phyloP scores from a whole-genome alignment of 1,140 invertebrate species.

The Choristoneura fumiferana region DNA sequence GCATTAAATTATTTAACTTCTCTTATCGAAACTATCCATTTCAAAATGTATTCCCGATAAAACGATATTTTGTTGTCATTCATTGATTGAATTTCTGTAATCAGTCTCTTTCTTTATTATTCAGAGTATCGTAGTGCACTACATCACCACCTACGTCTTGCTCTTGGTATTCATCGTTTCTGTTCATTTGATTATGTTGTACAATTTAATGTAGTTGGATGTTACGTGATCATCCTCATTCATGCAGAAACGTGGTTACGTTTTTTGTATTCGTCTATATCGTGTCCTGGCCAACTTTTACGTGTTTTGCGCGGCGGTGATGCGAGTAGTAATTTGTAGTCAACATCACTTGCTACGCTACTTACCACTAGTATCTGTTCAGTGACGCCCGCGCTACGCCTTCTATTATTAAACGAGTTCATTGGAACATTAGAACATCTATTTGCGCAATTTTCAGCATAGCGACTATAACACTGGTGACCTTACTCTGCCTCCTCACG shows the following conservation, averaged over 20 bases:
- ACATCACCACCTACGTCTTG: no score
- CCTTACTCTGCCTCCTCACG: constrained; percentile 53
- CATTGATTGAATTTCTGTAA: no score
- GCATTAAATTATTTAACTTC: no score
- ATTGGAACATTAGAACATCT: constrained; percentile 78
- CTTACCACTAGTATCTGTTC: constrained; percentile 34
- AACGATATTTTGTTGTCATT: no score
- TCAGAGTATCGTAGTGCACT: no score
- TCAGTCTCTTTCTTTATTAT: no score
- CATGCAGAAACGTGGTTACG: background rate
- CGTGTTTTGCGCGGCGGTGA: constrained; percentile 47
- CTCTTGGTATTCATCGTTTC: no score
- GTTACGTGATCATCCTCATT: constrained; percentile 6
- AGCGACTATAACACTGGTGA: constrained; percentile 66
- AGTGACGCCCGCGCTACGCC: constrained; percentile 68
- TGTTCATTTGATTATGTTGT: no score
- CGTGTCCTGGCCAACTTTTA: constrained; percentile 50
- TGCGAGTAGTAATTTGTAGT: constrained; percentile 30
- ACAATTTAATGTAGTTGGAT: no score
- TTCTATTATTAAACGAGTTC: constrained; percentile 77
- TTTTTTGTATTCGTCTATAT: constrained; percentile 1
- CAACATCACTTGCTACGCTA: constrained; percentile 26
- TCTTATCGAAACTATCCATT: no score
- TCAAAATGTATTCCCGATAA: no score
- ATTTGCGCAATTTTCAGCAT: constrained; percentile 76